Base-by-base conservation (phyloP, 2,888 invertebrate species). In the Subacronicta megacephala region DNA sequence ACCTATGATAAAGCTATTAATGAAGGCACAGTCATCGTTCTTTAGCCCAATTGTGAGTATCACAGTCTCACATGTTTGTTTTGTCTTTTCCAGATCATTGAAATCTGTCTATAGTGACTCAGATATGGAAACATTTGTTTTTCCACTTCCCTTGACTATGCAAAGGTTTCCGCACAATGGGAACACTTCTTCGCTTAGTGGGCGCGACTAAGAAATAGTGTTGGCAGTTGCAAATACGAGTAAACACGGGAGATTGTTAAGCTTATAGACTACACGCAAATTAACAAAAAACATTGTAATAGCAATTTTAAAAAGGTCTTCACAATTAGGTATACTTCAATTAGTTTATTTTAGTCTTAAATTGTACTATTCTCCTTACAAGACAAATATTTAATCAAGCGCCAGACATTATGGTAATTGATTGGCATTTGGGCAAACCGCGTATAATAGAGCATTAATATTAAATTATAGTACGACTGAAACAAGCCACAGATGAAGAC, bases 141-240 rank as follows among this genome's bases (percentile, higher is more conserved):
- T 69, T 61, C 68, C 75, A 74, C 73, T 77, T 71, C 61, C 60
- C 67, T 62, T 50, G 61, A 64, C 71, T 78, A 78, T 78, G 78
- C 78, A 78, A 78, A 83, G 82, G 79, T 78, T 77, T 75, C 59
- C 58, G 51, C 75, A 87, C 87, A 85, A 87, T 85, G 63, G 81
- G 33, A 78, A 78, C 81, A 83, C 84, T 87, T 81, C 72, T 80
- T 72, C 61, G 72, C 63, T 74, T 58, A 66, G 76, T 56, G 73
- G 37, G 55, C 35, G 52, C 47, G 49, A 20, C 50, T 45, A 47
- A 69, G 47, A 62, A 62, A 78, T 77, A 74, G 72, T 68, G 77
- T 44, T 75, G 76, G 54, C 41, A 43, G 42, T 38, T 6, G 41
- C 10, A 51, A 40, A 42, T 33, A 43, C 15, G 44, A n/a, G 18